Evolutionary conservation across 2,888 invertebrate species (phyloP), one percentile per base, ranked within the genome.

Genomic region (Nomada fabriciana): DNA sequence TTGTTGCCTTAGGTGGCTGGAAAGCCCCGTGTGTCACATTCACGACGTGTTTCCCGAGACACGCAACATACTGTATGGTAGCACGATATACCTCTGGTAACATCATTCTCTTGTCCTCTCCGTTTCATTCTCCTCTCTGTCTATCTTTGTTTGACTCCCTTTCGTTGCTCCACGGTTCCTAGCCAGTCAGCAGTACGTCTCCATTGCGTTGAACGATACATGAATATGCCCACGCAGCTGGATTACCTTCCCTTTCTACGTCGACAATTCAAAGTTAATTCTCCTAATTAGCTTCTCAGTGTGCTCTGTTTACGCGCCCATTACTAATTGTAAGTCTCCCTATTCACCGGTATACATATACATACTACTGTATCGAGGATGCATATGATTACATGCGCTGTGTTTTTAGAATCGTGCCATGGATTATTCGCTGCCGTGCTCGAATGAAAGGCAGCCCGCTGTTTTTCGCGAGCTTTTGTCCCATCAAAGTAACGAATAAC

Each of bases 1-100:
- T 91, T 90, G 92, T 92, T 92, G 91, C 91, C 90, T 91, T 91
- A 91, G 92, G 91, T 92, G 89, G 90, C 89, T 91, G 91, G 91
- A 92, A 92, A 91, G 92, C 92, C 90, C 88, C 88, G 90, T 90
- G 90, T 91, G 91, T 92, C 91, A 91, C 91, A 92, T 91, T 92
- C 91, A 92, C 90, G 89, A 91, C 89, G 90, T 90, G 91, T 90
- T 91, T 90, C 89, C 90, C 87, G 87, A 89, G 88, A 91, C 89
- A 86, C 83, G 89, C 88, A 86, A 88, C 90, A 89, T 90, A 87
- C 87, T 89, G 86, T 83, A 63, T 76, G 69, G 68, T 70, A 74
- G 74, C 83, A 88, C 86, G 85, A 86, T 88, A 86, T 87, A 88
- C 80, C 72, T 71, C 42, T 64, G 67, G 82, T 75, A 86, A 86